Evolutionary conservation across 2,888 invertebrate genomes (phyloP), one percentile per base, ranked within the genome.

Genomic region (Trissoscelio sp.): DNA sequence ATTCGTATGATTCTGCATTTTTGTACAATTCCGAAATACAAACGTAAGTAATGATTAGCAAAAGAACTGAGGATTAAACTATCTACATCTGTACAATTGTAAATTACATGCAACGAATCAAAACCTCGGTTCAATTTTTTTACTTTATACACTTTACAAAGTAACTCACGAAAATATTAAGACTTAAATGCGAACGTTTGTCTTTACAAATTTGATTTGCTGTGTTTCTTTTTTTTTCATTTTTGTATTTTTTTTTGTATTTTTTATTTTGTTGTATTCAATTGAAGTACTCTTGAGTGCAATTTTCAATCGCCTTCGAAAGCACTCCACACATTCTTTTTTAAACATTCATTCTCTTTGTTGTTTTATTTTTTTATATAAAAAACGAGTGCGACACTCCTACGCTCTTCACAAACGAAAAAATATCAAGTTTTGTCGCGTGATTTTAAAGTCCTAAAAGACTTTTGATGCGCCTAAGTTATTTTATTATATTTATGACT

Each of bases 121-220:
- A 70, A 70, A 69, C 5, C 46, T 64, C 24, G 53, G 57, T 44
- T 77, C 46, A 58, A 39, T n/a, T n/a, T n/a, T 48, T 62, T 78
- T 16, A 62, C 69, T 72, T 79, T 79, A 72, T 79, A 69, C 70
- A 70, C 72, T 79, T 79, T 79, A 72, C 57, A 79, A 78, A 78
- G 44, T 70, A 70, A 78, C 46, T 46, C 55, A 16, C 67, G 48
- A 70, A 78, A 78, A 46, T 78, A 57, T 70, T 62, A 70, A 28
- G 46, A 64, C 60, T 44, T 53, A 78, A 70, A 78, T 78, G 67
- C 53, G 53, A 67, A 60, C 60, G 58, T 60, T 31, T 44, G 28
- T 53, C 60, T 77, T 60, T 37, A 77, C 51, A 77, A 77, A 60
- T 77, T 77, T 58, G 67, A 77, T 67, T 77, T 67, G 58, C 67